Evolutionary conservation across 2,113 vertebrate genomes (phyloP).

Genomic region (Maccullochella peelii): DNA sequence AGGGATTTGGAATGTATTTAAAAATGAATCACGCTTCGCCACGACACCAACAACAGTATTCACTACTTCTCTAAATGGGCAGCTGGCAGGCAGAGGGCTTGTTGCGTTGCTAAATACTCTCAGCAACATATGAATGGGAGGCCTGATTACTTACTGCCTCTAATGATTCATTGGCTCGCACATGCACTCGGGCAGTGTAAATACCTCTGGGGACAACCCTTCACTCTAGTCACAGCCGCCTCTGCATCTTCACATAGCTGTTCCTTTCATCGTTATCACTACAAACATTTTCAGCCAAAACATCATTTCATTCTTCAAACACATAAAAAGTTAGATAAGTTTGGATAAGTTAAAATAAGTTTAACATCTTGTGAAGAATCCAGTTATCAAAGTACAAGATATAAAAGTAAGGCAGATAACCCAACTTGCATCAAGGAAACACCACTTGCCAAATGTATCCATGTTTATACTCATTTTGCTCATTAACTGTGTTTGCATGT

Average conservation of each 20-base stretch:
- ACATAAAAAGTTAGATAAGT: not conserved
- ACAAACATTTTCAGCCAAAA: not conserved
- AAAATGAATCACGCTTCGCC: constrained; percentile 65
- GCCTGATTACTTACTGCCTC: constrained; percentile 75
- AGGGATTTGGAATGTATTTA: constrained; percentile 61
- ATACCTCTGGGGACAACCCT: constrained; percentile 43
- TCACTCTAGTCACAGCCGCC: constrained; percentile 17
- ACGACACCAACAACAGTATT: constrained; percentile 64
- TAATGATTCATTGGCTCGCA: constrained; percentile 71
- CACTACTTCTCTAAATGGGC: constrained; percentile 68
- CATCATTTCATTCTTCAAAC: not conserved
- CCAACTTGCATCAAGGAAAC: not conserved
- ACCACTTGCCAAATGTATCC: not conserved
- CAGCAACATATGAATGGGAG: constrained; percentile 70
- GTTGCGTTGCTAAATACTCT: constrained; percentile 56
- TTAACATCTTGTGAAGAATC: not conserved
- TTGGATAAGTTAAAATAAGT: too few relatives aligned
- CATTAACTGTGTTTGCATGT: constrained; percentile 6
- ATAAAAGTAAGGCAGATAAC: not conserved
- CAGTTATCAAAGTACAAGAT: constrained; percentile 6
- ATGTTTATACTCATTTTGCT: not conserved
- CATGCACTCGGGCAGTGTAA: constrained; percentile 32
- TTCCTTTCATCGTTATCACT: not conserved
- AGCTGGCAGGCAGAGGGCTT: constrained; percentile 72
- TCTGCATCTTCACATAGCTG: constrained; percentile 10